Base-by-base conservation (phyloP, 30 jellyfish, hydroid and myxozoan species). In the Cassiopea xamachana region DNA sequence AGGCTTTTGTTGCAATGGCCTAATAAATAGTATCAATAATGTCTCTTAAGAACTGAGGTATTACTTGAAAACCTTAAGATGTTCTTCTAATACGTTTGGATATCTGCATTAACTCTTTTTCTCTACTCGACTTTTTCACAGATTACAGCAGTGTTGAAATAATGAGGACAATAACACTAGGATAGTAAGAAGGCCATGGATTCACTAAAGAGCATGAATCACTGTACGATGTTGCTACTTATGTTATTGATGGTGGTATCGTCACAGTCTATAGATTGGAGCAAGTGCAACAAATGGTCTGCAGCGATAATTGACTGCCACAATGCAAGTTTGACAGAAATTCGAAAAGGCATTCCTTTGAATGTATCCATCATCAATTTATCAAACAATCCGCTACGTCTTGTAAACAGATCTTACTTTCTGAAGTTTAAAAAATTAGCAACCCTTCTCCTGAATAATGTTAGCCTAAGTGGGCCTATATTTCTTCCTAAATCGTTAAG, bases 271-370 rank as follows among this genome's bases (percentile, higher is more conserved):
- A 9, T 51, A 51, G 64, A 9, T 4, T 51, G 9, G 8, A 4
- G 9, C 4, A 51, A 51, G 4, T 2, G 8, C 4, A 4, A 2
- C 64, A 8, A 55, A 43, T 71, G 80, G 6, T 18, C 51, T 43
- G 2, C 1, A 5, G 1, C n/a, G 55, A 71, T 3, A n/a, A 2
- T 7, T 19, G 2, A 71, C 18, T 71, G 80, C 55, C 51, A 2
- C 4, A 8, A 71, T 19, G 59, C 51, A n/a, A 82, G 87, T 13
- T 58, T 86, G 82, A 75, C 44, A 59, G 75, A 74, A 48, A 19
- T 86, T 6, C 93, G 88, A 6, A 58, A 9, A 19, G 82, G 75
- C 87, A 86, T 86, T 8, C 87, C 93, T 5, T n/a, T 18, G 15
- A 8, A 18, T n/a, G 80, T 75, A 58, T 8, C 45, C 1, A 16